These are phyloP conservation scores for Phataginus tricuspis DNA, from an alignment of 2,797 vertebrate species.

Conservation along the genomic window DNA sequence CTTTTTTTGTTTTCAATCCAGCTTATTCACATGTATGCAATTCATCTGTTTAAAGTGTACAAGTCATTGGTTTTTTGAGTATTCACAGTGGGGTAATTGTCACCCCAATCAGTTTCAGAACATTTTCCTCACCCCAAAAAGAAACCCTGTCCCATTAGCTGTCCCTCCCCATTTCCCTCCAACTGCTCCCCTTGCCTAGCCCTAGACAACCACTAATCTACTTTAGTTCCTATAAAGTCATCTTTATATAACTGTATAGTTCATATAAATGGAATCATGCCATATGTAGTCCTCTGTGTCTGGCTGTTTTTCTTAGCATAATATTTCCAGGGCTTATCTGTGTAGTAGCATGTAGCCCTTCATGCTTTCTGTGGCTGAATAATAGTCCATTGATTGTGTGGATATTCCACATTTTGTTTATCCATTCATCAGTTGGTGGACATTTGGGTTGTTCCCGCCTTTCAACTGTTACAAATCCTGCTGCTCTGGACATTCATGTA, in stretches of 20 bases:
- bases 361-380: background rate
- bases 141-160: background rate
- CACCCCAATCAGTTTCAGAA: constrained; percentile 29
- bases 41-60: background rate
- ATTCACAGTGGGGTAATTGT: background rate
- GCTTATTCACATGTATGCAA: constrained; percentile 33
- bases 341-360: background rate
- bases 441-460: constrained; percentile 25
- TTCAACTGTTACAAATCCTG: background rate
- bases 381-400: background rate
- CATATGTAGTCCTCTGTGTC: constrained; percentile 11
- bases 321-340: background rate
- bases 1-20: background rate
- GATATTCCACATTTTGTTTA: constrained; percentile 14
- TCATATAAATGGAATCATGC: constrained; percentile 33
- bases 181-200: background rate
- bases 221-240: constrained; percentile 51
- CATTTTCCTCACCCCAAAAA: constrained; percentile 32
- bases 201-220: constrained; percentile 11
- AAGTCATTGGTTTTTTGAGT: constrained; percentile 36
- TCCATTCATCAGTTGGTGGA: background rate
- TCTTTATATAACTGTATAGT: background rate
- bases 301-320: constrained; percentile 30
- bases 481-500: background rate
- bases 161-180: background rate